Conservation (phyloP, 2,797 vertebrate species). For the Bufotes viridis region DNA sequence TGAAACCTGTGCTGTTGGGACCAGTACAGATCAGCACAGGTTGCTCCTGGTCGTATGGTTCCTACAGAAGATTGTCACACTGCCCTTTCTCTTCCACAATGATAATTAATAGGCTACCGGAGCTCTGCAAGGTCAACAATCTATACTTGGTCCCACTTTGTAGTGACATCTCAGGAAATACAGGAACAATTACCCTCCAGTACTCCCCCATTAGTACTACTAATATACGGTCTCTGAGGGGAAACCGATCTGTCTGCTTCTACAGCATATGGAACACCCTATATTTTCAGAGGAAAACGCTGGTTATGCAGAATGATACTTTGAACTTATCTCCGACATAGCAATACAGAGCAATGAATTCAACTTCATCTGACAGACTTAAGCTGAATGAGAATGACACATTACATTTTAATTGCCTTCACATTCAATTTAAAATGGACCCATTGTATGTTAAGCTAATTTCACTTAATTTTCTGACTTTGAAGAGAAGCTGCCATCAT, state of each 20-base stretch:
- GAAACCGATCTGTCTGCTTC: slow-evolving; percentile 54
- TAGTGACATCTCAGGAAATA: slow-evolving; percentile 60
- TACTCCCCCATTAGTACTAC: slow-evolving; percentile 29
- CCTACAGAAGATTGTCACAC: slow-evolving; percentile 5
- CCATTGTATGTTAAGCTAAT: not conserved
- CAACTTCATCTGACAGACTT: not conserved
- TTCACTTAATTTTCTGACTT: not conserved
- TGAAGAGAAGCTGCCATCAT: not conserved
- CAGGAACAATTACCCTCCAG: slow-evolving; percentile 38
- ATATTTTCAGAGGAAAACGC: not conserved
- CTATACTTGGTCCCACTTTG: slow-evolving; percentile 63
- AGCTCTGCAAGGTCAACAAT: slow-evolving; percentile 67
- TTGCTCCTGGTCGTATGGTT: not conserved
- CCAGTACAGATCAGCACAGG: not conserved
- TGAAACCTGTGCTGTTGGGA: not conserved
- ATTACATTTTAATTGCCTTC: not conserved
- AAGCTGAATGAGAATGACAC: not conserved
- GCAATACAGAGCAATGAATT: not conserved
- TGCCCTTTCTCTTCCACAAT: slow-evolving; percentile 46
- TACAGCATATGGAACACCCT: not conserved
- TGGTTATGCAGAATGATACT: not conserved
- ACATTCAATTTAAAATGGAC: not conserved
- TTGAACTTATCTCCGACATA: not conserved
- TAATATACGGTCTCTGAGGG: slow-evolving; percentile 64
- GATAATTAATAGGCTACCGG: slow-evolving; percentile 62